Evolutionary conservation across 1,140 invertebrate species (phyloP), one percentile per base, ranked within the genome.

Genomic region (Teleopsis dalmanni): DNA sequence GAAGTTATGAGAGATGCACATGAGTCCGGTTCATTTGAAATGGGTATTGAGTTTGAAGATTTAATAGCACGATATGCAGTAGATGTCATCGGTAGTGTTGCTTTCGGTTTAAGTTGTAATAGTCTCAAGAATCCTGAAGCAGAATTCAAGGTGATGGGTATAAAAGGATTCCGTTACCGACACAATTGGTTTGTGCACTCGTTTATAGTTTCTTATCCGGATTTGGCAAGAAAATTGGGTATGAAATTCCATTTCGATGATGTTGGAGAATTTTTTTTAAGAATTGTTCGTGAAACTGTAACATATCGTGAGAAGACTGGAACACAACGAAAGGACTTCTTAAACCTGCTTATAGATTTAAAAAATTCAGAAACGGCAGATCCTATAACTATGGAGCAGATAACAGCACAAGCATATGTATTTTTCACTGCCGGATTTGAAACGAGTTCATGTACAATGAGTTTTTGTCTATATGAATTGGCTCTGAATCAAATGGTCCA

Each of bases 361-460:
- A 23, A 47, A 55, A 21, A 67, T 60, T 21, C 64, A 61, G 40
- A 22, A 53, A 2, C 63, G 22, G n/a, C n/a, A n/a, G n/a, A n/a
- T n/a, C n/a, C n/a, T n/a, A 11, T 62, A 38, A 57, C 57, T 22
- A 54, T 65, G 22, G 50, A 62, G 42, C 53, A 65, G 51, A 52
- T 65, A n/a, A 71, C 75, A 0, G 73, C 76, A 0, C 81, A 83
- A 43, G 72, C 74, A 0, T 72, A 81, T 57, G 57, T 80, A 1
- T 83, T 83, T 58, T 76, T 83, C 50, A 55, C 82, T 4, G 83
- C 79, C 9, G 83, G 83, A 4, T 77, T 73, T 52, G 75, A 77
- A 50, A 75, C 75, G 0, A 73, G 73, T 8, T 71, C 73, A 0
- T 70, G 70, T 7, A 70, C 72, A 2, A 67, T 74, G 29, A 62